A percentile compares a stretch with the other conserved stretches of the same genome.
phyloP scores from a whole-genome alignment of 2,888 invertebrate species.

The Drosophila melanosoma region DNA sequence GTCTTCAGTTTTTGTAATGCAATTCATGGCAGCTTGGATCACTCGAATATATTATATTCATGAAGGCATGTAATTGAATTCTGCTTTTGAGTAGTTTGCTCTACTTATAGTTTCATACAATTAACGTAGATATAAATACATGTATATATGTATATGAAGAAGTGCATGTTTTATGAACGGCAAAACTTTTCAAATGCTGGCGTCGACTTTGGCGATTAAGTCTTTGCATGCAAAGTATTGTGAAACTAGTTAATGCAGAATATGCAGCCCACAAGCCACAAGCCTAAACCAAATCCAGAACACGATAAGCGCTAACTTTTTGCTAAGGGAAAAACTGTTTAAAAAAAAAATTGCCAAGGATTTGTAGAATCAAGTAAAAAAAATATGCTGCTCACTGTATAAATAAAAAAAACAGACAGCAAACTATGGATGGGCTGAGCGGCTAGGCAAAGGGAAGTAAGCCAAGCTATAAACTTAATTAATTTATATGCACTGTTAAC shows the following conservation, averaged over 20 bases:
- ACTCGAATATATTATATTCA: constrained; percentile 3
- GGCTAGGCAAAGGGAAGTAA: neutral
- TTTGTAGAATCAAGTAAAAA: constrained; percentile 6
- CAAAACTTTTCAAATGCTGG: constrained; percentile 13
- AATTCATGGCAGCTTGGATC: neutral
- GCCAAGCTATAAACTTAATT: neutral
- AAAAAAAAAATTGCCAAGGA: neutral
- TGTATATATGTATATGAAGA: neutral
- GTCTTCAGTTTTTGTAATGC: neutral
- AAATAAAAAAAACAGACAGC: neutral
- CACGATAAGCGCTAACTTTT: constrained; percentile 39
- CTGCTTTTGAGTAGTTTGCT: constrained; percentile 6
- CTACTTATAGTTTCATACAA: constrained; percentile 14
- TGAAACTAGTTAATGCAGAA: constrained; percentile 25
- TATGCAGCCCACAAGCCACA: constrained; percentile 7
- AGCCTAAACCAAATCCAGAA: constrained; percentile 10
- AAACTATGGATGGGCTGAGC: neutral
- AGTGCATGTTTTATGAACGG: constrained; percentile 2
- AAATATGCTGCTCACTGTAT: neutral
- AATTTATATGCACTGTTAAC: neutral
- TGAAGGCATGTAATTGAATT: constrained; percentile 4
- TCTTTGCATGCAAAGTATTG: constrained; percentile 2
- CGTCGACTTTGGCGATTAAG: constrained; percentile 18
- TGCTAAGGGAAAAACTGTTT: neutral
- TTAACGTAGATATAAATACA: constrained; percentile 18